Percentiles rank a stretch among this genome's conserved stretches.
These are phyloP conservation scores for Anagyrus pseudococci DNA, from an alignment of 2,888 invertebrate genomes.

Conservation along the genomic window DNA sequence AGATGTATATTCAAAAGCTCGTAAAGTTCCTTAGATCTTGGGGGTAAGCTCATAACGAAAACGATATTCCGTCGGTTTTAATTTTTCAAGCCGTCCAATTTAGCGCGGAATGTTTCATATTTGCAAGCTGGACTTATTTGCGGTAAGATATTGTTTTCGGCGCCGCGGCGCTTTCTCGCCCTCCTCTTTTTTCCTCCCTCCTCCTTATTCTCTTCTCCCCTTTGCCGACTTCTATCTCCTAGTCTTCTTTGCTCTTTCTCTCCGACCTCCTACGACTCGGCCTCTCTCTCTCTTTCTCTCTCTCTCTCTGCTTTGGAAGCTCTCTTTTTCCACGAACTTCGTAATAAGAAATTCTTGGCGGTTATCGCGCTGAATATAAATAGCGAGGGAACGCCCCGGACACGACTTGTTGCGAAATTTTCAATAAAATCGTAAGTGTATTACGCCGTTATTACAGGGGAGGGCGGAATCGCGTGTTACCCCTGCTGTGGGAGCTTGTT, in stretches of 20 bases:
- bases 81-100: neutral
- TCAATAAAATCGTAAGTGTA: slow-evolving; percentile 29
- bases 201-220: neutral
- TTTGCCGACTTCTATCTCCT: neutral
- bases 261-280: neutral
- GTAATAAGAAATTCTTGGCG: slow-evolving; percentile 36
- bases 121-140: slow-evolving; percentile 9
- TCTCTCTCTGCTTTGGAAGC: slow-evolving; percentile 7
- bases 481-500: neutral
- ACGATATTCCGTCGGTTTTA: too few relatives aligned
- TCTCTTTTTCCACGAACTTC: slow-evolving; percentile 23
- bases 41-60: too few relatives aligned
- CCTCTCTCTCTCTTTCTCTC: too few relatives aligned
- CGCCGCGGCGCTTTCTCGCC: neutral
- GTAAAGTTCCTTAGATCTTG: too few relatives aligned
- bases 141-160: slow-evolving; percentile 16
- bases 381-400: slow-evolving; percentile 2
- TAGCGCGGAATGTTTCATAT: neutral
- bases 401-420: slow-evolving; percentile 22
- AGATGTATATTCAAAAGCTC: too few relatives aligned
- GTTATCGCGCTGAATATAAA: slow-evolving; percentile 35
- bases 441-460: slow-evolving; percentile 22
- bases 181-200: neutral
- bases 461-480: slow-evolving; percentile 2
- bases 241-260: neutral